phyloP scores from a whole-genome alignment of 1,140 invertebrate species.

The Atta texana region DNA sequence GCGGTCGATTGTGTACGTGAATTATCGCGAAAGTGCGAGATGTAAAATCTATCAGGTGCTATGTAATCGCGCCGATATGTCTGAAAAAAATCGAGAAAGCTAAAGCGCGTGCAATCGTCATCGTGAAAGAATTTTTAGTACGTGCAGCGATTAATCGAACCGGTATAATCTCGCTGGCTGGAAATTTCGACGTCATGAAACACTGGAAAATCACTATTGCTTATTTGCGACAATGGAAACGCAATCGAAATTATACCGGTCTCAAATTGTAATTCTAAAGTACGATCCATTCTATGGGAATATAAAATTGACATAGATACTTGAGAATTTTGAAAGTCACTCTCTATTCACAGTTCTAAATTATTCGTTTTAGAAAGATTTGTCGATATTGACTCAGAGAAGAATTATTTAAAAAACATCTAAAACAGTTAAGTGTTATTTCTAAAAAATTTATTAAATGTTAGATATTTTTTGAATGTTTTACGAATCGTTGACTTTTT shows the following conservation, averaged over 20 bases:
- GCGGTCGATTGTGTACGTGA: slow-evolving; percentile 4
- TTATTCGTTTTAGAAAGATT: slow-evolving; percentile 19
- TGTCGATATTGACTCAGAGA: slow-evolving; percentile 4
- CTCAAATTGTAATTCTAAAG: background rate
- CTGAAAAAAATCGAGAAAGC: background rate
- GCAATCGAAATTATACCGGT: background rate
- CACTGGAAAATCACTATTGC: background rate
- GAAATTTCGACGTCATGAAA: background rate
- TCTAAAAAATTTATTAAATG: slow-evolving; percentile 6
- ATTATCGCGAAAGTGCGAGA: background rate
- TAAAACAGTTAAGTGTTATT: background rate
- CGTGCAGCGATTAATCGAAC: background rate
- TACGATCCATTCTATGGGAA: background rate
- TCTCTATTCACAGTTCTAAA: background rate
- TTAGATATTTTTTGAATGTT: background rate
- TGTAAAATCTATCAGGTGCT: background rate
- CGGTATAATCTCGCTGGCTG: background rate
- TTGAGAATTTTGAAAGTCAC: slow-evolving; percentile 8
- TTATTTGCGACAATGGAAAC: background rate
- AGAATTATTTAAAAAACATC: slow-evolving; percentile 16
- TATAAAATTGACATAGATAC: slow-evolving; percentile 36
- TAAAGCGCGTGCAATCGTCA: background rate
- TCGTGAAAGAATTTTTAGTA: background rate
- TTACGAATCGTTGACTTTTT: background rate
- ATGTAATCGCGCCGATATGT: background rate